phyloP scores from a whole-genome alignment of 2,888 invertebrate species.

The Epistrophe eligans region DNA sequence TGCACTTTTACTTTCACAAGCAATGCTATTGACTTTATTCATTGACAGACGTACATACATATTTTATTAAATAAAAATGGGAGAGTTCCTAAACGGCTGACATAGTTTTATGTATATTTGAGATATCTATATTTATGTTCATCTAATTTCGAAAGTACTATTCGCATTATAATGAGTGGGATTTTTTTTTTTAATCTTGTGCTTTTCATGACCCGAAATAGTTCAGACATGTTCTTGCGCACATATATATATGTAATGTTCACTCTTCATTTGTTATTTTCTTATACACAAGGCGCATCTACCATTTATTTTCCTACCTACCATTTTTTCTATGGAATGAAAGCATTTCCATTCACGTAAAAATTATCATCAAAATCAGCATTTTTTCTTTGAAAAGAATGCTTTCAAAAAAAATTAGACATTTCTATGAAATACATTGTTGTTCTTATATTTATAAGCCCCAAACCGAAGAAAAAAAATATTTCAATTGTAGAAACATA shows the following conservation, averaged over 20 bases:
- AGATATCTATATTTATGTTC: no score
- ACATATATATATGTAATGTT: not conserved
- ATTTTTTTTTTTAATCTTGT: no score
- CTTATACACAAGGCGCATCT: not conserved
- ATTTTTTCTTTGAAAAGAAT: not conserved
- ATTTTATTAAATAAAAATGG: no score
- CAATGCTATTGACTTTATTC: no score
- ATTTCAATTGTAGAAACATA: not conserved
- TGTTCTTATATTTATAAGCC: not conserved
- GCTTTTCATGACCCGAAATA: no score
- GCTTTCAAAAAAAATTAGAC: not conserved
- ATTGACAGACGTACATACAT: no score
- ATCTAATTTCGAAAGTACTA: no score
- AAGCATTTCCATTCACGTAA: not conserved
- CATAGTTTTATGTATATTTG: no score
- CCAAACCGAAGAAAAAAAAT: not conserved
- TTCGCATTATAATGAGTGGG: no score
- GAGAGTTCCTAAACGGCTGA: no score
- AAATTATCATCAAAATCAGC: not conserved
- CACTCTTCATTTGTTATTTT: not conserved
- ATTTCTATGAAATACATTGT: conserved; percentile 5
- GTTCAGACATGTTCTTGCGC: no score
- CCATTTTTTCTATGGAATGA: not conserved
- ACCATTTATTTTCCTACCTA: not conserved
- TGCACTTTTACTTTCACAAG: no score